Conservation (phyloP, 2,888 invertebrate species). For the Eremobia ochroleuca region DNA sequence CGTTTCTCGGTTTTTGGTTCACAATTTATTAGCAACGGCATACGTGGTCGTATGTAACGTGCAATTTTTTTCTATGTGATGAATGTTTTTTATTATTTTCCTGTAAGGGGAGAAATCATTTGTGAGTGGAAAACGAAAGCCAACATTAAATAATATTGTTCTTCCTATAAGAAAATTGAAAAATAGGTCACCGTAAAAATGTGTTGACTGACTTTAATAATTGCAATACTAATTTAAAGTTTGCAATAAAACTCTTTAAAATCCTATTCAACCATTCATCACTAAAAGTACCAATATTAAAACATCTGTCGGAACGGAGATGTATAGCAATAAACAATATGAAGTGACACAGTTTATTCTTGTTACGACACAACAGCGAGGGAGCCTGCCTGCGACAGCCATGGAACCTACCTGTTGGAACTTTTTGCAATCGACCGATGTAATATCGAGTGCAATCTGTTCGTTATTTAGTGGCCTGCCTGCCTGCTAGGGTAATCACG, state of each 20-base stretch:
- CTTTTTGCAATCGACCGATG: conserved; percentile 51
- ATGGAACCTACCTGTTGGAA: conserved; percentile 52
- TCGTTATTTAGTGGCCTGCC: conserved; percentile 42
- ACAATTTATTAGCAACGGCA: conserved; percentile 39
- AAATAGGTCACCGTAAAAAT: background rate
- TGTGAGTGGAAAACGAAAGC: background rate
- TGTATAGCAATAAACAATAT: conserved; percentile 49
- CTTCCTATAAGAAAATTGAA: background rate
- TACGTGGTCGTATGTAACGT: conserved; percentile 11
- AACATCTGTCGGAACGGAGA: conserved; percentile 4
- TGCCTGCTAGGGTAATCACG: conserved; percentile 36
- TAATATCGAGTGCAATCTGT: conserved; percentile 52
- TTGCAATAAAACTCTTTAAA: background rate
- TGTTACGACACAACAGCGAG: conserved; percentile 33
- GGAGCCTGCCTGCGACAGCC: conserved; percentile 46
- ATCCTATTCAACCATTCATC: background rate
- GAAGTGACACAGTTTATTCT: conserved; percentile 54
- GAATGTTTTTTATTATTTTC: conserved; percentile 28
- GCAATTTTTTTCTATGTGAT: background rate
- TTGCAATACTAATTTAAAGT: background rate
- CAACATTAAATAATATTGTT: background rate
- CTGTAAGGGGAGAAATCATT: background rate
- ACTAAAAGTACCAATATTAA: background rate
- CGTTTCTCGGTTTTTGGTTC: conserved; percentile 47
- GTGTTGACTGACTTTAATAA: background rate